Percentiles rank a stretch among this genome's conserved stretches.
phyloP scores from a whole-genome alignment of 2,797 vertebrate genomes.

The Loriculus beryllinus region DNA sequence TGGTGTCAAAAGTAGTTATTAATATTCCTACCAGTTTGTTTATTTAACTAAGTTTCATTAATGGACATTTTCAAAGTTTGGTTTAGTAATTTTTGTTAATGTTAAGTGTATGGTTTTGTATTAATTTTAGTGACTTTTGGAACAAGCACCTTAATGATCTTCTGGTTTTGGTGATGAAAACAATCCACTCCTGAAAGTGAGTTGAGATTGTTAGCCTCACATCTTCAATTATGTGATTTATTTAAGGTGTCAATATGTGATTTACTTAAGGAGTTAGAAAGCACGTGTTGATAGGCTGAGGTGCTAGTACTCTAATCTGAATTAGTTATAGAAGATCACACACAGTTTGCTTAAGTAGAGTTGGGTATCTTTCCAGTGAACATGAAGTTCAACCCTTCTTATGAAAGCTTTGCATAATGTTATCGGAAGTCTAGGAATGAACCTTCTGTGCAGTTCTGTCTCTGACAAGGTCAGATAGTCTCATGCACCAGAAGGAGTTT shows the following conservation, averaged over 20 bases:
- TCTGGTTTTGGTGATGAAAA: not conserved
- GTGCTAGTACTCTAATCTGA: not conserved
- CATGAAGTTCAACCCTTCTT: not conserved
- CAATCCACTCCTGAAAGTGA: not conserved
- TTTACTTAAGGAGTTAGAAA: not conserved
- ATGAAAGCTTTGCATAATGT: not conserved
- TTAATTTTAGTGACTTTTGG: not conserved
- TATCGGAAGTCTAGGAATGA: not conserved
- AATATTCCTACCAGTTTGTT: not conserved
- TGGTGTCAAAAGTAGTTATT: not conserved
- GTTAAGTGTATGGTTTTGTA: not conserved
- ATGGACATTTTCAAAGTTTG: not conserved
- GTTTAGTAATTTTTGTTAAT: not conserved
- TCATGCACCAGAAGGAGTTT: not conserved
- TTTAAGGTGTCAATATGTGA: not conserved
- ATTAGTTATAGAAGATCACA: not conserved
- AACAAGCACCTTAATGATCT: not conserved
- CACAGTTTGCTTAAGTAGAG: not conserved
- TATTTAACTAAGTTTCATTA: not conserved
- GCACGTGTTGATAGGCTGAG: accelerated
- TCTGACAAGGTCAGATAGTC: not conserved
- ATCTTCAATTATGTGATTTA: not conserved
- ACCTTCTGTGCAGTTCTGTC: not conserved
- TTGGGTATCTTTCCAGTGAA: not conserved
- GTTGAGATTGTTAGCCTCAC: not conserved